Conservation (phyloP, 2,888 invertebrate species). For the Meliscaeva auricollis region DNA sequence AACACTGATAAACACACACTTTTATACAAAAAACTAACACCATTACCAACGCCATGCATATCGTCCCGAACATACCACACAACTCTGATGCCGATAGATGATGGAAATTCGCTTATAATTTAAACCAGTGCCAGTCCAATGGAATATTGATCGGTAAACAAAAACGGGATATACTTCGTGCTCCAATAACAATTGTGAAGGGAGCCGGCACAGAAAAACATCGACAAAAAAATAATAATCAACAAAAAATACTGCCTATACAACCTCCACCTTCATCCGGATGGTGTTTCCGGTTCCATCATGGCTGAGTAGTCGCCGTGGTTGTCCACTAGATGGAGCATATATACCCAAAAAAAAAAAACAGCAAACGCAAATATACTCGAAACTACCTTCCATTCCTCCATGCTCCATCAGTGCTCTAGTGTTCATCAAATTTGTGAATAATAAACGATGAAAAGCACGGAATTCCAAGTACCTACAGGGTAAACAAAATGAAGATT, state of each 20-base stretch:
- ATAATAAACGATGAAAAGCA: conserved; percentile 42
- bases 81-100: conserved; percentile 22
- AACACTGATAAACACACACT: neutral
- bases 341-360: neutral
- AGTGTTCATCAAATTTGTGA: conserved; percentile 34
- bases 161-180: conserved; percentile 22
- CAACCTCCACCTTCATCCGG: neutral
- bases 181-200: conserved; percentile 19
- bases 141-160: conserved; percentile 47
- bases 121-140: conserved; percentile 11
- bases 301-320: conserved; percentile 12
- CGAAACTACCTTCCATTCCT: neutral
- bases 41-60: neutral
- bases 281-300: conserved; percentile 31
- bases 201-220: neutral
- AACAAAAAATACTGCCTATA: no score
- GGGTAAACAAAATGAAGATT: conserved; percentile 47
- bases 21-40: neutral
- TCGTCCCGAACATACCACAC: neutral
- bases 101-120: conserved; percentile 46
- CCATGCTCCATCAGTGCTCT: neutral
- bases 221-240: neutral
- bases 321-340: conserved; percentile 23
- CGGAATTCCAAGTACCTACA: conserved; percentile 44
- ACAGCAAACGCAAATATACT: neutral